Base-by-base conservation (phyloP, 2,797 vertebrate species). In the Nothura maculosa region DNA sequence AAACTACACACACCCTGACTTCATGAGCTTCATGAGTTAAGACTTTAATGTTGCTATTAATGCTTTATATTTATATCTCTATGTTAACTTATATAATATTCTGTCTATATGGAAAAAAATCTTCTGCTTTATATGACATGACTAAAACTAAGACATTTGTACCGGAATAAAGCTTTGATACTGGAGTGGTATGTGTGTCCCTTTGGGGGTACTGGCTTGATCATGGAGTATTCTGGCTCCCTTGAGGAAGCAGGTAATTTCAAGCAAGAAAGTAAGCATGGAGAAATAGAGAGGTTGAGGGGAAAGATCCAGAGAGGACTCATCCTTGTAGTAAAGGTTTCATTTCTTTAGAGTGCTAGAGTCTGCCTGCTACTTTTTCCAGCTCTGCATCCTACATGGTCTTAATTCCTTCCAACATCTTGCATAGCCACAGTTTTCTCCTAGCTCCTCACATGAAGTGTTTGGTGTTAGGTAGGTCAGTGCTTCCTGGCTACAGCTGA, bases 151-250 rank as follows among this genome's bases (percentile, higher is more conserved):
- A 57, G 16, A 57, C 14, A 67, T 81, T 34, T 14, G 64, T 54
- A 85, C 43, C 45, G 52, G 74, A 68, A 32, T 42, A 18, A 9
- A 75, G 60, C 6, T 55, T 86, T 61, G 47, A 16, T 63, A 22
- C 38, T 27, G 60, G 20, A 24, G 6, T 27, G 40, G 19, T 34
- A 28, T 6, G 12, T 15, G 19, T 67, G 60, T 30, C 0, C 0
- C 72, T 62, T 60, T 55, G 67, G 84, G 63, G 30, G 6, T n/a
- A 2, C 24, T 24, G 25, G 10, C 24, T 8, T 4, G 32, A 68
- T 4, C 15, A 24, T 1, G 36, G 4, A 13, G 22, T 21, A 47
- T 90, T 81, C 36, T 64, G 57, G 20, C 45, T 75, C 5, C 6
- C 52, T 74, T 25, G 52, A 67, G 45, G 25, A 57, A 62, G 19